Evolutionary conservation across 1,140 invertebrate genomes (phyloP).

Genomic region (Drosophila funebris): DNA sequence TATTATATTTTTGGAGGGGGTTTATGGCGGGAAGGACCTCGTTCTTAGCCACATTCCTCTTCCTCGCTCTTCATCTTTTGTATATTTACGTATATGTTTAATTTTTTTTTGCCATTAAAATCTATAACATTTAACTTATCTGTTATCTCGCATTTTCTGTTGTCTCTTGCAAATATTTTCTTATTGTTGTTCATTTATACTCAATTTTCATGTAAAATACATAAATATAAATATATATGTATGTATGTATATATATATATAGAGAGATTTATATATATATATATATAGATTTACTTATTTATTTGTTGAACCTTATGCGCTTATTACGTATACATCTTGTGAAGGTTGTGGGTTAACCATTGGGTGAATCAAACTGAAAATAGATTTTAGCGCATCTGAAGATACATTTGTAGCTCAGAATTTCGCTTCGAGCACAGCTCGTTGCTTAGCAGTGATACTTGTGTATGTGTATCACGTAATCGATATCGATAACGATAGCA

Average conservation of each 20-base stretch:
- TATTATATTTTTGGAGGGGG: constrained; percentile 40
- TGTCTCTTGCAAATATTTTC: constrained; percentile 50
- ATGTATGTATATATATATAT: constrained; percentile 48
- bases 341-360: constrained; percentile 67
- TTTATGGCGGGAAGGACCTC: constrained; percentile 19
- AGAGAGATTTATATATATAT: constrained; percentile 31
- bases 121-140: constrained; percentile 81
- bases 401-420: constrained; percentile 11
- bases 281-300: constrained; percentile 33
- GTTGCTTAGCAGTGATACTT: constrained; percentile 21
- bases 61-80: constrained; percentile 22
- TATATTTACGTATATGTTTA: constrained; percentile 69
- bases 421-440: constrained; percentile 60
- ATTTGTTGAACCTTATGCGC: constrained; percentile 69
- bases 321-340: constrained; percentile 83
- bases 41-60: constrained; percentile 41
- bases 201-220: constrained; percentile 55
- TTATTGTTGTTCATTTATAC: constrained; percentile 72
- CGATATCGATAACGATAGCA: constrained; percentile 44
- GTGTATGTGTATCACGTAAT: constrained; percentile 39
- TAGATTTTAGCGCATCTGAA: background rate
- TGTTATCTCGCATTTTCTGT: constrained; percentile 43
- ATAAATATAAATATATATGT: constrained; percentile 74
- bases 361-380: constrained; percentile 65
- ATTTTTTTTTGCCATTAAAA: constrained; percentile 63